Evolutionary conservation across 2,888 invertebrate species (phyloP).

Genomic region (Creontiades dilutus): DNA sequence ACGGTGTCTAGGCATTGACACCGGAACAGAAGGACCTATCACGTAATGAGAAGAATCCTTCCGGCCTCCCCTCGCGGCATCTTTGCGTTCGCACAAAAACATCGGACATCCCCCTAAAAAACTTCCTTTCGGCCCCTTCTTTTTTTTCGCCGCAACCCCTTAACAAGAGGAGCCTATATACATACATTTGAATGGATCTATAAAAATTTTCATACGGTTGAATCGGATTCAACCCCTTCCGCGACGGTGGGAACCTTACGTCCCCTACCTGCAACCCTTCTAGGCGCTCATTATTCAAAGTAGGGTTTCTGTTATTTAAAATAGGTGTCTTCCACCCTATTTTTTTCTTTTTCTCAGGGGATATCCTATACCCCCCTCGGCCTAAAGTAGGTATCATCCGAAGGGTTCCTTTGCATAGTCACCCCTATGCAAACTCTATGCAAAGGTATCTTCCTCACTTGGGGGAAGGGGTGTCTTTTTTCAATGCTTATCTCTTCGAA

Average conservation of each 20-base stretch:
- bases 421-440: constrained; percentile 75
- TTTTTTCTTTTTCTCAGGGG: constrained; percentile 72
- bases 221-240: constrained; percentile 72
- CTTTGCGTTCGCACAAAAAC: constrained; percentile 49
- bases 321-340: constrained; percentile 74
- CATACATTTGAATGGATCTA: constrained; percentile 74
- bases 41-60: constrained; percentile 66
- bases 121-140: background rate
- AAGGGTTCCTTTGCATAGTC: constrained; percentile 72
- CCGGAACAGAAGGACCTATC: constrained; percentile 55
- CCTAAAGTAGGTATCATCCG: constrained; percentile 49
- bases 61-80: constrained; percentile 7
- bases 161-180: constrained; percentile 71
- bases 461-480: constrained; percentile 68
- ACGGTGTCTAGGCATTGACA: constrained; percentile 61
- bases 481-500: constrained; percentile 66
- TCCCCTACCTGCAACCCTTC: constrained; percentile 69
- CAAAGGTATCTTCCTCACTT: constrained; percentile 73
- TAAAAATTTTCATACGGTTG: constrained; percentile 74
- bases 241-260: constrained; percentile 73
- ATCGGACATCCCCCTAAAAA: constrained; percentile 54
- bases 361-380: constrained; percentile 48
- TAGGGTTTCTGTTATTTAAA: constrained; percentile 75
- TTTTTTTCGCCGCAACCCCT: constrained; percentile 49
- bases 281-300: constrained; percentile 74